Evolutionary conservation across 2,888 invertebrate species (phyloP).

Genomic region (Perizoma affinitatum): DNA sequence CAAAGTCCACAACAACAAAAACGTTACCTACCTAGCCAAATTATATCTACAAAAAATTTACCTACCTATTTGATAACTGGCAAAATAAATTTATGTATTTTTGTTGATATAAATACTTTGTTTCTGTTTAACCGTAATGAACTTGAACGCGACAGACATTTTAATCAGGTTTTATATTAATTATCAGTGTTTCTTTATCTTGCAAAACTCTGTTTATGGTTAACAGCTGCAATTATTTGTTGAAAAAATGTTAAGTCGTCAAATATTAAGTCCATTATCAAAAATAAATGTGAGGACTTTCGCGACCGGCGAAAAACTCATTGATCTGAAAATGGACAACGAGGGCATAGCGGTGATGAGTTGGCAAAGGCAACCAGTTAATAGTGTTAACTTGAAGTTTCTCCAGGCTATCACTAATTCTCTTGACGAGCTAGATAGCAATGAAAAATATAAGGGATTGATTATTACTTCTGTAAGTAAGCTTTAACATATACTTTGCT

Average conservation of each 20-base stretch:
- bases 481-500: conserved; percentile 7
- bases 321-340: conserved; percentile 55
- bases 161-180: no score
- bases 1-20: no score
- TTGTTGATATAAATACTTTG: no score
- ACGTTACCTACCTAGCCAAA: no score
- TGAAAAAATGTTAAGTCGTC: conserved; percentile 11
- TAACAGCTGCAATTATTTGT: background rate
- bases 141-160: no score
- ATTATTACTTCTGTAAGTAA: conserved; percentile 88
- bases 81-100: no score
- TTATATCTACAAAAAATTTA: no score
- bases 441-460: conserved; percentile 85
- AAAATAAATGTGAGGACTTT: conserved; percentile 8
- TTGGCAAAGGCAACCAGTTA: conserved; percentile 89
- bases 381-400: conserved; percentile 88
- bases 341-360: conserved; percentile 87
- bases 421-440: conserved; percentile 83
- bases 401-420: conserved; percentile 82
- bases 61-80: no score
- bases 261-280: conserved; percentile 3
- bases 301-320: conserved; percentile 19
- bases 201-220: no score
- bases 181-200: no score
- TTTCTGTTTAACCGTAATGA: no score